Conservation (phyloP, 2,888 invertebrate genomes). For the Caenorhabditis sp. region DNA sequence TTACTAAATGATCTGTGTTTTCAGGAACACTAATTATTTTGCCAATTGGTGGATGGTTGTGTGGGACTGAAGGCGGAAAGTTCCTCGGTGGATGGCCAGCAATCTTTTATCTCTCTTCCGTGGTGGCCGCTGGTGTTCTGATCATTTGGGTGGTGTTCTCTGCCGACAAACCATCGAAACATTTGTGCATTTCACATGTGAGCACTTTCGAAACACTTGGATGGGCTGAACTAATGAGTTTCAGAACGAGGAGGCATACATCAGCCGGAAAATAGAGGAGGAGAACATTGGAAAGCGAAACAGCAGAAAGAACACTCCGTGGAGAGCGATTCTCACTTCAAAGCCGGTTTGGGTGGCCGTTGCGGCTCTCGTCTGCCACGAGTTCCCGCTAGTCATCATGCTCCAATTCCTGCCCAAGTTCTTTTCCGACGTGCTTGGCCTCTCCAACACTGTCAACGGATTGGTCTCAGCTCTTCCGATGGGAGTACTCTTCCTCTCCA, state of each 20-base stretch:
- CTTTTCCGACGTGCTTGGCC: constrained; percentile 71
- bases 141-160: constrained; percentile 74
- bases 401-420: constrained; percentile 75
- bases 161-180: constrained; percentile 78
- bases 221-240: too few species aligned
- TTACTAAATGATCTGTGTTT: too few species aligned
- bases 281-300: constrained; percentile 76
- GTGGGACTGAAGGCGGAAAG: constrained; percentile 58
- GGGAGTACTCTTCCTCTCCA: constrained; percentile 73
- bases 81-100: constrained; percentile 72
- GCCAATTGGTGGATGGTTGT: constrained; percentile 74
- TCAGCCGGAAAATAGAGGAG: constrained; percentile 73
- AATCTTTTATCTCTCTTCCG: constrained; percentile 75
- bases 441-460: constrained; percentile 69
- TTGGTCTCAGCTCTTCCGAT: constrained; percentile 75
- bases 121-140: constrained; percentile 69
- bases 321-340: constrained; percentile 68
- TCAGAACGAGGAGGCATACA: constrained; percentile 70
- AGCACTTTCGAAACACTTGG: constrained; percentile 1
- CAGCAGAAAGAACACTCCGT: constrained; percentile 69
- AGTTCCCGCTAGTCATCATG: constrained; percentile 77
- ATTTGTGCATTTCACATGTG: constrained; percentile 71
- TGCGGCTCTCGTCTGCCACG: constrained; percentile 76
- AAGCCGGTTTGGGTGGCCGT: constrained; percentile 73
- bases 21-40: constrained; percentile 75